Evolutionary conservation across 2,888 invertebrate genomes (phyloP).

Genomic region (Oligia fasciuncula): DNA sequence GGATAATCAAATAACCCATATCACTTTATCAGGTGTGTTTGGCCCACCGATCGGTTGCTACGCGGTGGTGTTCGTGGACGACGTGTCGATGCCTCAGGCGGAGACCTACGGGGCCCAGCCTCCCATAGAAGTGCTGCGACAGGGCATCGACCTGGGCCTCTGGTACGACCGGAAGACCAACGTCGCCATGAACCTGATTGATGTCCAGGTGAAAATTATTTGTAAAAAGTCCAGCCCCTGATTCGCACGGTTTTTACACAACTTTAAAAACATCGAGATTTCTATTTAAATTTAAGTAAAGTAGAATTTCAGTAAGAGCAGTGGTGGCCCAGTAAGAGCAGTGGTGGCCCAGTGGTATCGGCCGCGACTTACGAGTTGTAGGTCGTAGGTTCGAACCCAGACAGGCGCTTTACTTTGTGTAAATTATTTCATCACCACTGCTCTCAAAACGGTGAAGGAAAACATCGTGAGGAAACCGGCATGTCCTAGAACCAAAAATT

Average conservation of each 20-base stretch:
- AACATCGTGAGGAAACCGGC: too few species aligned
- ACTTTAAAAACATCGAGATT: neutral
- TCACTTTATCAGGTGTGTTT: constrained; percentile 91
- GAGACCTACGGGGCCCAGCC: constrained; percentile 98
- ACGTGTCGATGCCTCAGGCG: constrained; percentile 98
- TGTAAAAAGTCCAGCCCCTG: neutral
- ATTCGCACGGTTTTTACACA: neutral
- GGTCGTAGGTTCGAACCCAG: too few species aligned
- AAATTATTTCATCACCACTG: too few species aligned
- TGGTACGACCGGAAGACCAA: constrained; percentile 97
- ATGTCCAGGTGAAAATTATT: constrained; percentile 92
- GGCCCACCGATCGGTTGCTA: constrained; percentile 97
- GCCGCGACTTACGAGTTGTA: too few species aligned
- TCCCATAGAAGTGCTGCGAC: constrained; percentile 97
- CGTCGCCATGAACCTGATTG: constrained; percentile 94
- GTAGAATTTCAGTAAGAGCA: too few species aligned
- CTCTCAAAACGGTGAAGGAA: too few species aligned
- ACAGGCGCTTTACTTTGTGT: too few species aligned
- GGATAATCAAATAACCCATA: neutral
- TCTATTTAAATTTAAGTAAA: neutral
- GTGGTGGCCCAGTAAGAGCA: too few species aligned
- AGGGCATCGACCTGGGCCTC: constrained; percentile 96
- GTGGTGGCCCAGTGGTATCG: too few species aligned
- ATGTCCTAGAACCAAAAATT: too few species aligned
- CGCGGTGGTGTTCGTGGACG: constrained; percentile 97